phyloP scores from a whole-genome alignment of 1,140 invertebrate species.

The Gyrodactylus bullatarudis region DNA sequence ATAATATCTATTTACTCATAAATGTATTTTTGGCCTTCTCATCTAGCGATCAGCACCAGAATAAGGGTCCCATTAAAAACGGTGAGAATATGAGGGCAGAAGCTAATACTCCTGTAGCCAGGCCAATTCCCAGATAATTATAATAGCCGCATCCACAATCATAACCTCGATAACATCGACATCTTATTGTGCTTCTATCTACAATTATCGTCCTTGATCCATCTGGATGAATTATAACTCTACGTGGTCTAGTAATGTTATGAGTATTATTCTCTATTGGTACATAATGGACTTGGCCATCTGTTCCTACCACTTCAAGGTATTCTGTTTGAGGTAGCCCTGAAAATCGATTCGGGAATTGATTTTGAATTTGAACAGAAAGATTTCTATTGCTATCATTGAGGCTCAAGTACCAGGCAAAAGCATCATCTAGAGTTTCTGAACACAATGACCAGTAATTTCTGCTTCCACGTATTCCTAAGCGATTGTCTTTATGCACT shows the following conservation, averaged over 20 bases:
- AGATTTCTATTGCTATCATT: background rate
- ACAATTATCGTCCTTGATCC: background rate
- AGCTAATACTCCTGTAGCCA: background rate
- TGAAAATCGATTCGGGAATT: background rate
- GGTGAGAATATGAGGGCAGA: background rate
- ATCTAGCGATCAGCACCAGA: background rate
- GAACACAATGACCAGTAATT: background rate
- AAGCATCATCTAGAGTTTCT: background rate
- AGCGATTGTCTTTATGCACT: background rate
- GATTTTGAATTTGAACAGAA: background rate
- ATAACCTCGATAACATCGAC: background rate
- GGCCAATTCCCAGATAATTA: background rate
- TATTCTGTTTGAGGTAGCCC: too few species aligned
- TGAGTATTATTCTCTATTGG: background rate
- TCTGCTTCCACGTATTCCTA: background rate
- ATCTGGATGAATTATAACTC: background rate
- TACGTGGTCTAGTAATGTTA: background rate
- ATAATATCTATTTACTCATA: too few species aligned
- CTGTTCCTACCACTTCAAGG: background rate
- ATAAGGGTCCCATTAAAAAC: background rate
- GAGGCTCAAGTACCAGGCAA: background rate
- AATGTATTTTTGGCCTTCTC: background rate
- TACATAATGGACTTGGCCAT: background rate
- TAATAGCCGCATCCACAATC: background rate
- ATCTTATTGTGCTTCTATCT: background rate